Base-by-base conservation (phyloP, 1,140 invertebrate genomes). In the Drosophila athabasca region DNA sequence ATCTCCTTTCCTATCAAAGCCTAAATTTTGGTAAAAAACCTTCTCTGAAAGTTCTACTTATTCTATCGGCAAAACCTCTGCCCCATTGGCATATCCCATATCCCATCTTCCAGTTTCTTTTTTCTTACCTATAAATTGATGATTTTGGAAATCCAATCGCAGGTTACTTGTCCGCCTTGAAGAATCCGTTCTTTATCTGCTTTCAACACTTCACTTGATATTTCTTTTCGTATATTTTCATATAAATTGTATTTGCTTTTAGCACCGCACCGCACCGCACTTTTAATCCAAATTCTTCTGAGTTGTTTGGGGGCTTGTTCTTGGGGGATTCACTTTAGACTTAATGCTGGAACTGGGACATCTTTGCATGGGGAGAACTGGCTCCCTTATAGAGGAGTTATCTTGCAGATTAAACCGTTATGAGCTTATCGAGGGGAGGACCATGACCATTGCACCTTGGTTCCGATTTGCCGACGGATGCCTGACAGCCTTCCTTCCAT, bases 171-270 rank as follows among this genome's bases (percentile, higher is more conserved):
- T 49, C 17, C 26, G 43, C 7, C 17, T 43, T 24, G 17, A 13
- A 41, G 15, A 31, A 31, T 55, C 43, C 1, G 39, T 26, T 49
- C 58, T 76, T 17, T 57, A 22, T 35, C 6, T 17, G 5, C 22
- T 5, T 4, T 24, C 50, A 35, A 45, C 77, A 79, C 77, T 75
- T 79, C 77, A 75, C 77, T 65, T 2, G 55, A n/a, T 41, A 15
- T 48, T 17, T 55, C 4, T 80, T 39, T n/a, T n/a, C n/a, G n/a
- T 54, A 49, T 53, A 55, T 62, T 41, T 54, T 5, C 17, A 35
- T 39, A 19, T 65, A 31, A 60, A 80, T 81, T 76, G 66, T 62
- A 80, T 62, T 66, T 80, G 75, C 74, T 46, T 69, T 49, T 2
- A 50, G 43, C 52, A 69, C 17, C 61, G 43, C 52, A 69, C 17